Evolutionary conservation across 2,113 vertebrate species (phyloP).

Genomic region (Campylomormyrus numenius): DNA sequence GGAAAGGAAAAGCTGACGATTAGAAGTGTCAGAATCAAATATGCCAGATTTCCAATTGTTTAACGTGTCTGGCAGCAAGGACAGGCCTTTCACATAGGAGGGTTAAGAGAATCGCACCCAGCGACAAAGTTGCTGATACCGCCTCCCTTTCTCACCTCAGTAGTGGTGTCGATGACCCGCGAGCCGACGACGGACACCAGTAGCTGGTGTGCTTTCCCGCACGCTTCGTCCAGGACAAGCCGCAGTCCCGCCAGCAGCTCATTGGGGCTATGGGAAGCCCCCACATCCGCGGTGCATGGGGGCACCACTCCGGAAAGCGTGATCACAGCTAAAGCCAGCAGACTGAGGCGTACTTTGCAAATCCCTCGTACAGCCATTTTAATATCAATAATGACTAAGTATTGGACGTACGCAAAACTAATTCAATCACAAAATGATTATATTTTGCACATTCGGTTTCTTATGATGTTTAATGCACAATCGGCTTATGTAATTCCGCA

Average conservation of each 20-base stretch:
- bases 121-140: background rate
- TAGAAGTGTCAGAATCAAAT: background rate
- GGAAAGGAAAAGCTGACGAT: background rate
- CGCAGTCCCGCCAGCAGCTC: conserved; percentile 33
- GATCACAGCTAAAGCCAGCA: conserved; percentile 24
- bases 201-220: conserved; percentile 46
- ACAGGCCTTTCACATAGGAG: background rate
- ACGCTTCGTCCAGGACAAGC: conserved; percentile 40
- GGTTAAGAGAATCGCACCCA: background rate
- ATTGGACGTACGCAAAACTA: background rate
- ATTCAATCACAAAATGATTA: background rate
- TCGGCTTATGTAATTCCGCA: background rate
- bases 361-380: conserved; percentile 18
- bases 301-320: conserved; percentile 30
- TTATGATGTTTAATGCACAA: background rate
- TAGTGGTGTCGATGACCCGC: conserved; percentile 44
- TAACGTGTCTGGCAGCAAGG: background rate
- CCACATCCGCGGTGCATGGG: conserved; percentile 31
- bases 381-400: background rate
- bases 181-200: conserved; percentile 53
- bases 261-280: background rate
- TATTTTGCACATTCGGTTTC: background rate
- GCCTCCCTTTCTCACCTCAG: conserved; percentile 46
- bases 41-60: no score
- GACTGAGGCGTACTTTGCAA: conserved; percentile 18